These are phyloP conservation scores for Nicator chloris DNA, from an alignment of 2,113 vertebrate genomes.

Conservation along the genomic window DNA sequence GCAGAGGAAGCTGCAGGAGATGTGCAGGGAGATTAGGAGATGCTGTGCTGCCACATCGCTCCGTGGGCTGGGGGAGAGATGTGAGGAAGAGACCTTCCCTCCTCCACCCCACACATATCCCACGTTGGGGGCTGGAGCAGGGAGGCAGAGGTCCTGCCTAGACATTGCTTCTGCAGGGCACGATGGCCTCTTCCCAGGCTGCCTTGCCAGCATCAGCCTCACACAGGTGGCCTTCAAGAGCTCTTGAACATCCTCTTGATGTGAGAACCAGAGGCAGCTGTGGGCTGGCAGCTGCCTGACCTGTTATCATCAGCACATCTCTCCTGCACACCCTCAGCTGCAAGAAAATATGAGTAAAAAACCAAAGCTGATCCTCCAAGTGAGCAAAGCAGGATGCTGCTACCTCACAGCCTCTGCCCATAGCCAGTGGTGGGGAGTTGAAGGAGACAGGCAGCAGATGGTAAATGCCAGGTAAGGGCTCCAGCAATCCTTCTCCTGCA, in stretches of 20 bases:
- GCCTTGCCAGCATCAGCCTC: neutral
- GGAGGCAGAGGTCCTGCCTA: neutral
- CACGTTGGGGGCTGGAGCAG: rapidly evolving
- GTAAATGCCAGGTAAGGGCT: neutral
- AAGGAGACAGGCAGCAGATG: neutral
- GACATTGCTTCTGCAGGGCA: neutral
- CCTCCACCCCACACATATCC: neutral
- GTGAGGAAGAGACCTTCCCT: neutral
- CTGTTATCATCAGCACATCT: neutral
- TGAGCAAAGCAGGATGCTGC: neutral
- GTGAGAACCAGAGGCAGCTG: neutral
- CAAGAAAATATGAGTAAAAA: neutral
- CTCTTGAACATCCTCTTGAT: neutral
- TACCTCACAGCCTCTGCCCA: neutral
- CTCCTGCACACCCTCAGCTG: neutral
- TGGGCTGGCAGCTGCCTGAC: constrained; percentile 11
- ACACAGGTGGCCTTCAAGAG: neutral
- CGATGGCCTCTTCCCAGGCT: neutral
- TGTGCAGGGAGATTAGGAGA: constrained; percentile 9
- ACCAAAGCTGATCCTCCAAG: neutral
- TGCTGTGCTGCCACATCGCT: neutral
- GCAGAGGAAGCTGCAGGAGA: constrained; percentile 3
- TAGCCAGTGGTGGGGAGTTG: neutral
- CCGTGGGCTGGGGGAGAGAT: neutral
- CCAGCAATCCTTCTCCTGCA: neutral